Percentiles rank a stretch among this genome's conserved stretches.
phyloP scores from a whole-genome alignment of 2,113 vertebrate genomes.

The Thomomys bottae region DNA sequence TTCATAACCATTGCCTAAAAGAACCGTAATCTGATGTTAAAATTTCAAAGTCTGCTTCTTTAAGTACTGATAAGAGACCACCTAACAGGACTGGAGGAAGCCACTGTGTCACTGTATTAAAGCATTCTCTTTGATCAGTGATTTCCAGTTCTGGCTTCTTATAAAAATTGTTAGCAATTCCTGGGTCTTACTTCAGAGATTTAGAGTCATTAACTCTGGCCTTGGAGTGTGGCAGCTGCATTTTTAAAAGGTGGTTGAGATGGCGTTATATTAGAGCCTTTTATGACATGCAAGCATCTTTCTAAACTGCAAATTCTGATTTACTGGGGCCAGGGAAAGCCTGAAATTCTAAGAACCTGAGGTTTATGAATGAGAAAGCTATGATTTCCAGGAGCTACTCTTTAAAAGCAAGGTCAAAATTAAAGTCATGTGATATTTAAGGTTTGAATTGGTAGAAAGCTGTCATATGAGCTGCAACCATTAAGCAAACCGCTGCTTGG shows the following conservation, averaged over 20 bases:
- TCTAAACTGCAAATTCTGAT: neutral
- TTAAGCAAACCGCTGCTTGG: neutral
- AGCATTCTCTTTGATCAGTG: neutral
- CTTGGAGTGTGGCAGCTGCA: neutral
- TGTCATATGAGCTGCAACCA: neutral
- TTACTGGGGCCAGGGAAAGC: neutral
- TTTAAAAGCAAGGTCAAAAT: neutral
- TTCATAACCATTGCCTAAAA: neutral
- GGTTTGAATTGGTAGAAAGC: neutral
- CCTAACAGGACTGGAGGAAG: neutral
- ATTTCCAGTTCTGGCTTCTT: neutral
- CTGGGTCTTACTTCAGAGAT: neutral
- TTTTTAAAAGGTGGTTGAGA: neutral
- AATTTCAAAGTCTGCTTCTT: neutral
- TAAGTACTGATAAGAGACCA: neutral
- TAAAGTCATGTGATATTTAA: neutral
- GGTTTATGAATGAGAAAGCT: neutral
- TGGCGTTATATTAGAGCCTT: neutral
- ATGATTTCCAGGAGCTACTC: neutral
- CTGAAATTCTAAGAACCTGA: neutral
- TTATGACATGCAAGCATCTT: neutral
- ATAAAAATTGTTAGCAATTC: slow-evolving; percentile 19
- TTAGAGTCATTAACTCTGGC: neutral
- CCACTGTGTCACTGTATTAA: neutral
- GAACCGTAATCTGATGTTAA: neutral